phyloP scores from a whole-genome alignment of 92 coral and sea anemone species.

The Diadumene lineata region DNA sequence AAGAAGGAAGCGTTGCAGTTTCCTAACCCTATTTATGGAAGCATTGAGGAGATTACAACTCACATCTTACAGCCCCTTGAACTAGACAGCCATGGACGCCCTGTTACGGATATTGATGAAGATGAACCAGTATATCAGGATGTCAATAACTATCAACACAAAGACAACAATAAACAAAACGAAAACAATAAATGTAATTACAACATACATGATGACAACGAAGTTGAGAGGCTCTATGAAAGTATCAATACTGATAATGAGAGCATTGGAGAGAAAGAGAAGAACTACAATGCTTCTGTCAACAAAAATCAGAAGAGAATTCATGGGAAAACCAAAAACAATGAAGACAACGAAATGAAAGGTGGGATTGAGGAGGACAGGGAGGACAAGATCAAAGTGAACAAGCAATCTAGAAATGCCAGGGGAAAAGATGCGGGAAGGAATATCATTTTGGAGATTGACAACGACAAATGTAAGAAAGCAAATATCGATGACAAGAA shows the following conservation, averaged over 20 bases:
- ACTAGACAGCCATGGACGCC: background rate
- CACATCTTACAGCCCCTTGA: background rate
- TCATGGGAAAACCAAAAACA: too few species aligned
- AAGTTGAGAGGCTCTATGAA: too few species aligned
- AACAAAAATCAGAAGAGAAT: too few species aligned
- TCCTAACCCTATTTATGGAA: background rate
- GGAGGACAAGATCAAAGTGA: background rate
- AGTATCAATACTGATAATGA: too few species aligned
- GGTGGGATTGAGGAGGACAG: conserved; percentile 1
- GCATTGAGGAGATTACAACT: background rate
- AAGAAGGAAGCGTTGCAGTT: background rate
- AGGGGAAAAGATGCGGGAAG: background rate
- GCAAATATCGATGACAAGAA: too few species aligned
- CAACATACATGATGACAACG: background rate
- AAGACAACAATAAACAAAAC: background rate
- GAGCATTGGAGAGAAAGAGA: background rate
- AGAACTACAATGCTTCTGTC: background rate
- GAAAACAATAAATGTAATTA: background rate
- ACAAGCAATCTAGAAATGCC: background rate
- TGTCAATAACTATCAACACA: background rate
- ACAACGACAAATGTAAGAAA: too few species aligned
- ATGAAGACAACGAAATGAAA: background rate
- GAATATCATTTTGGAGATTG: background rate
- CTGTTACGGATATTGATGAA: background rate
- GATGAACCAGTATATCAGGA: too few species aligned